phyloP scores from a whole-genome alignment of 2,113 vertebrate genomes.

The Callorhinus ursinus region DNA sequence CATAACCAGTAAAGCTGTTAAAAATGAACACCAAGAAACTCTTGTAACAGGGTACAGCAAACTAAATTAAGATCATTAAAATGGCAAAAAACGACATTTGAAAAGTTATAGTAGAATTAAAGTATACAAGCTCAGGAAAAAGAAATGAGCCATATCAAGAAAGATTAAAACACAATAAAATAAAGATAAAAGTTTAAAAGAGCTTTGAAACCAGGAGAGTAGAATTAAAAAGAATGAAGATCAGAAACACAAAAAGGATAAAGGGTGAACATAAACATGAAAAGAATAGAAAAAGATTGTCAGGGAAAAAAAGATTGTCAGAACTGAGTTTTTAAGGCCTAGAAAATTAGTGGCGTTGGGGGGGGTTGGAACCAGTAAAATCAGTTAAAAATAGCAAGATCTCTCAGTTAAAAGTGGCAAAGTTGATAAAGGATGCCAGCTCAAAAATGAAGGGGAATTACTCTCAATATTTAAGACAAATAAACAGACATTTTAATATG shows the following conservation, averaged over 20 bases:
- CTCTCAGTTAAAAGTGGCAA: not conserved
- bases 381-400: not conserved
- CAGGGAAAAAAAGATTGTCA: not conserved
- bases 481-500: not conserved
- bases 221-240: constrained; percentile 21
- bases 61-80: constrained; percentile 53
- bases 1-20: constrained; percentile 6
- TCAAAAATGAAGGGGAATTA: not conserved
- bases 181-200: constrained; percentile 25
- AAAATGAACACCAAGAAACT: constrained; percentile 14
- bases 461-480: not conserved
- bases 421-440: constrained; percentile 1
- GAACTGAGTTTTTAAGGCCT: not conserved
- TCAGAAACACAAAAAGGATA: not conserved
- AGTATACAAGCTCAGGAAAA: constrained; percentile 34
- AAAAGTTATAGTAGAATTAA: constrained; percentile 23
- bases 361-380: not conserved
- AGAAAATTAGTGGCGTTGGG: not conserved
- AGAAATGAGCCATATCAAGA: not conserved
- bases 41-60: not conserved
- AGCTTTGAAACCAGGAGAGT: constrained; percentile 3
- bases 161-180: constrained; percentile 14
- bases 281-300: not conserved
- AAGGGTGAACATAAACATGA: not conserved
- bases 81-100: not conserved